Base-by-base conservation (phyloP, 1,140 invertebrate species). In the Lepidurus arcticus region DNA sequence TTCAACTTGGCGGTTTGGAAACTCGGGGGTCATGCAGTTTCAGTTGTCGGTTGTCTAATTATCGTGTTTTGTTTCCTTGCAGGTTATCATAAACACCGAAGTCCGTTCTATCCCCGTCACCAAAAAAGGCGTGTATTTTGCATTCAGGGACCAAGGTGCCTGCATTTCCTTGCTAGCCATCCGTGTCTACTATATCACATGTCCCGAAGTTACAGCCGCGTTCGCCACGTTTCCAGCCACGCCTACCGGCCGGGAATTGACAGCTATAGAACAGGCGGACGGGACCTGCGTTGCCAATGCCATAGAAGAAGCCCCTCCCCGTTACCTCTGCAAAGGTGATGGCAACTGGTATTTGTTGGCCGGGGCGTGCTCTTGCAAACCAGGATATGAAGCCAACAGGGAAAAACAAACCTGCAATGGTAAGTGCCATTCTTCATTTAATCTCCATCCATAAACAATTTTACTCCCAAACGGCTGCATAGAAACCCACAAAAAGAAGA, bases 121-220 rank as follows among this genome's bases (percentile, higher is more conserved):
- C 78, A 97, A 97, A 84, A 94, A 94, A 84, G 96, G 96, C 47
- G 94, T 98, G 1, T 98, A 98, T 84, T 98, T 99, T 85, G 96
- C 97, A 16, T 98, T 98, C 84, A 90, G 95, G 82, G 97, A 98
- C 86, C 94, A 97, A 85, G 97, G 93, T 13, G 96, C 96, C 13
- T 99, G 97, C 85, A 96, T 98, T 79, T 97, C 96, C 13, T 89
- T 99, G 7, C 88, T 98, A 42, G 94, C 96, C 2, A 94, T 99
- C 45, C 81, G 86, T 84, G 93, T 98, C 1, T 98, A 96, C 85
- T 98, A 98, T 84, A 94, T 97, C 79, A 96, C 93, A 21, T 98
- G 97, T 86, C 95, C 96, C 9, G 93, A 95, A 83, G 90, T 95
- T 0, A 95, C 94, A 9, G 90, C 93, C 16, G 96, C 96, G 85